Evolutionary conservation across 2,113 vertebrate species (phyloP), one percentile per base, ranked within the genome.

Genomic region (Gracilinanus agilis): DNA sequence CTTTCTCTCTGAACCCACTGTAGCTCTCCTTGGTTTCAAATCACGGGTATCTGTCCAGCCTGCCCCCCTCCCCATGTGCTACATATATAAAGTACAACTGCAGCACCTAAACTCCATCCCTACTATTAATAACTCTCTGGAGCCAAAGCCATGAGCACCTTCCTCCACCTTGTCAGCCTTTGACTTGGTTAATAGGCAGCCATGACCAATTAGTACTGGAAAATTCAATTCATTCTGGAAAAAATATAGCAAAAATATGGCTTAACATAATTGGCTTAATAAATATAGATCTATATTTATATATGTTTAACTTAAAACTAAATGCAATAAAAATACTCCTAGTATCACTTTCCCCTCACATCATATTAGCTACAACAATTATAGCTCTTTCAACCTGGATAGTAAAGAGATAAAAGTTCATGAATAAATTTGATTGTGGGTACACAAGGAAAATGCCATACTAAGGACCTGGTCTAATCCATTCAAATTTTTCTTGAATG

Each of bases 401-500:
- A 23, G n/a, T 23, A 83, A 40, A 40, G 67, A 83, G 19, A 40
- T 23, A 83, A 83, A 83, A 40, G n/a, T 40, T 83, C n/a, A 40
- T 40, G 67, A 83, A 83, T 83, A 83, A 23, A 21, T 83, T 19
- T 40, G n/a, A 94, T 44, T 24, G 44, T n/a, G 53, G 49, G 67
- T 3, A 67, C 29, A 34, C 67, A 83, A 40, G 34, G 29, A 61
- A 25, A 21, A 53, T n/a, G 3, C 19, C n/a, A 40, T 89, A 67
- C 55, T 91, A 95, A 83, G 24, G 21, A 94, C 91, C 95, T n/a
- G 91, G 44, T 29, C 61, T 53, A 40, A 61, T 90, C 5, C 6
- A 67, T 95, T 95, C 83, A 94, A 89, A 92, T 29, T 56, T 53
- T 92, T 90, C 44, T 61, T 53, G 89, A 95, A 58, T 40, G 55